Percentiles rank a stretch among this genome's conserved stretches.
Evolutionary conservation across 2,113 vertebrate genomes (phyloP).

Genomic region (Dasypus novemcinctus): DNA sequence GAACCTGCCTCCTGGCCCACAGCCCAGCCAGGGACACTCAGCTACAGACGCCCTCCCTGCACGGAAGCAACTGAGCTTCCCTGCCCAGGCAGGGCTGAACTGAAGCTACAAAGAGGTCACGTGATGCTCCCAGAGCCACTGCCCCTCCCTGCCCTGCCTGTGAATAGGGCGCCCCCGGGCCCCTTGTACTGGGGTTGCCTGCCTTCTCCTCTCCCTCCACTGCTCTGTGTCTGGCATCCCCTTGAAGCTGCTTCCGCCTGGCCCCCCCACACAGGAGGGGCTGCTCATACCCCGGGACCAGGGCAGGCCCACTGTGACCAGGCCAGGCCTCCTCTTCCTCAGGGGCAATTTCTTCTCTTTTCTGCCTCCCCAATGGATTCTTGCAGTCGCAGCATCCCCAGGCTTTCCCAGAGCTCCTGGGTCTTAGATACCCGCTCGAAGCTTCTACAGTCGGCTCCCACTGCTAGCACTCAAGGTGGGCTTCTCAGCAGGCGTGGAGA

Average conservation of each 20-base stretch:
- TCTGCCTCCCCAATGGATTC: rapidly evolving
- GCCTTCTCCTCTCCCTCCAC: rapidly evolving
- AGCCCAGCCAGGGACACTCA: not conserved
- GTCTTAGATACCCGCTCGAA: rapidly evolving
- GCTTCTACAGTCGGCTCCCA: too few relatives aligned
- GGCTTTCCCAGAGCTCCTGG: too few relatives aligned
- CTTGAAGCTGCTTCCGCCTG: not conserved
- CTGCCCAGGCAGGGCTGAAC: not conserved
- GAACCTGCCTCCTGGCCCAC: not conserved
- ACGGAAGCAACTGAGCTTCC: rapidly evolving
- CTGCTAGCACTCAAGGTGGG: rapidly evolving
- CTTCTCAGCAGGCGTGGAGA: rapidly evolving
- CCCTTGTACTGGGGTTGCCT: not conserved
- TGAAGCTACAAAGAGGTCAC: rapidly evolving
- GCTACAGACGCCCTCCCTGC: not conserved
- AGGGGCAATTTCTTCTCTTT: rapidly evolving
- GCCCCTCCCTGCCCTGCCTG: rapidly evolving
- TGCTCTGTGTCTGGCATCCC: not conserved
- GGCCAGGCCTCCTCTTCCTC: not conserved
- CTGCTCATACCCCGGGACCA: too few relatives aligned
- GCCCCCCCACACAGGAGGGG: not conserved
- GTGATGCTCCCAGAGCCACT: not conserved
- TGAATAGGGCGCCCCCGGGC: rapidly evolving
- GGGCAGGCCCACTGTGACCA: not conserved
- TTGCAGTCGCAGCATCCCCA: too few relatives aligned